Conservation (phyloP, 2,888 invertebrate species). For the Drymonia ruficornis region DNA sequence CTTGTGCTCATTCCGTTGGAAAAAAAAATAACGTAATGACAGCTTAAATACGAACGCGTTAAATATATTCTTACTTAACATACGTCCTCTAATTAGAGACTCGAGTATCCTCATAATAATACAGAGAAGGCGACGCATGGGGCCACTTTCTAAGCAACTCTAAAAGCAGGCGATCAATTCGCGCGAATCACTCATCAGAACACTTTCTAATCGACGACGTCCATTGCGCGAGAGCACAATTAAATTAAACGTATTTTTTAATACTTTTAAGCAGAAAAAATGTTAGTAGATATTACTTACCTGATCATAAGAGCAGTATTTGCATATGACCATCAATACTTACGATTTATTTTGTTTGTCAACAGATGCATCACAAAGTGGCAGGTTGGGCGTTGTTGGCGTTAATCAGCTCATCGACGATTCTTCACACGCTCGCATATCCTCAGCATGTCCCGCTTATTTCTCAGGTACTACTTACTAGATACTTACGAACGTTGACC, state of each 20-base stretch:
- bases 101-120: slow-evolving; percentile 67
- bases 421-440: slow-evolving; percentile 88
- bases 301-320: neutral
- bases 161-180: slow-evolving; percentile 76
- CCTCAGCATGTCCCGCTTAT: slow-evolving; percentile 82
- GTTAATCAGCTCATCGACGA: slow-evolving; percentile 87
- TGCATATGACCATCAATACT: slow-evolving; percentile 28
- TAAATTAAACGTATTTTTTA: slow-evolving; percentile 51
- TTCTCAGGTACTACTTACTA: slow-evolving; percentile 64
- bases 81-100: slow-evolving; percentile 66
- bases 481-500: neutral
- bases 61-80: slow-evolving; percentile 12
- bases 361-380: slow-evolving; percentile 86
- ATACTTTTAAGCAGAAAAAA: neutral
- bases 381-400: slow-evolving; percentile 89
- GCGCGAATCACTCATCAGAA: slow-evolving; percentile 79
- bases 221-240: slow-evolving; percentile 63
- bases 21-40: neutral
- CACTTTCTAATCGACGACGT: slow-evolving; percentile 79
- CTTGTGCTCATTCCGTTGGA: slow-evolving; percentile 1
- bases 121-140: slow-evolving; percentile 58
- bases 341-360: slow-evolving; percentile 42
- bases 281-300: neutral
- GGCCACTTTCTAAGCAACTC: slow-evolving; percentile 78
- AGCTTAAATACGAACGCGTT: slow-evolving; percentile 4